phyloP scores from a whole-genome alignment of 2,888 invertebrate species.

The Diaprepes abbreviatus region DNA sequence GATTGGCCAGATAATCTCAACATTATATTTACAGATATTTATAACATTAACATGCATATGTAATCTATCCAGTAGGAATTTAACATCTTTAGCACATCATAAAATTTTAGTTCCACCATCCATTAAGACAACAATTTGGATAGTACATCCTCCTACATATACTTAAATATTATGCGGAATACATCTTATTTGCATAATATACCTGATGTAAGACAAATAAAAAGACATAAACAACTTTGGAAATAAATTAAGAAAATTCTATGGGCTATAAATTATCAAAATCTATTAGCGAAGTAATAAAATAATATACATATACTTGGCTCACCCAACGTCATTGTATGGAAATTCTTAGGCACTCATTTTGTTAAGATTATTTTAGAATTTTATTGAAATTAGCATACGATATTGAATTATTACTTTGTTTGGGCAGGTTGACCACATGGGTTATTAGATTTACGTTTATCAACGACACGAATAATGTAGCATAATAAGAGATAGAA shows the following conservation, averaged over 20 bases:
- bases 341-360: conserved; percentile 28
- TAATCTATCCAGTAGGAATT: conserved; percentile 15
- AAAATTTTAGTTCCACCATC: conserved; percentile 11
- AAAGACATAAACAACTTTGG: conserved; percentile 32
- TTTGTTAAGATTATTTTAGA: conserved; percentile 22
- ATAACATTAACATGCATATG: not conserved
- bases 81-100: conserved; percentile 19
- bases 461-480: no score
- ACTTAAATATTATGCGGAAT: conserved; percentile 2
- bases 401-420: not conserved
- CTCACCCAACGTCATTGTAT: conserved; percentile 35
- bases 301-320: conserved; percentile 19
- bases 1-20: not conserved
- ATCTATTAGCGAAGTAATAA: conserved; percentile 39
- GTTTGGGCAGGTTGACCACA: no score
- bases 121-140: conserved; percentile 22
- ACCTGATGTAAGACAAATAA: conserved; percentile 14
- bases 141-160: conserved; percentile 28
- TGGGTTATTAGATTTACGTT: no score
- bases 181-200: conserved; percentile 27
- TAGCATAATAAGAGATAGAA: no score
- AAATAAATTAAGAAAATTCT: conserved; percentile 42
- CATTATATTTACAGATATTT: not conserved
- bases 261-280: conserved; percentile 39
- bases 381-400: not conserved